phyloP scores from a whole-genome alignment of 2,113 vertebrate species.

The Ctenodactylus gundi region DNA sequence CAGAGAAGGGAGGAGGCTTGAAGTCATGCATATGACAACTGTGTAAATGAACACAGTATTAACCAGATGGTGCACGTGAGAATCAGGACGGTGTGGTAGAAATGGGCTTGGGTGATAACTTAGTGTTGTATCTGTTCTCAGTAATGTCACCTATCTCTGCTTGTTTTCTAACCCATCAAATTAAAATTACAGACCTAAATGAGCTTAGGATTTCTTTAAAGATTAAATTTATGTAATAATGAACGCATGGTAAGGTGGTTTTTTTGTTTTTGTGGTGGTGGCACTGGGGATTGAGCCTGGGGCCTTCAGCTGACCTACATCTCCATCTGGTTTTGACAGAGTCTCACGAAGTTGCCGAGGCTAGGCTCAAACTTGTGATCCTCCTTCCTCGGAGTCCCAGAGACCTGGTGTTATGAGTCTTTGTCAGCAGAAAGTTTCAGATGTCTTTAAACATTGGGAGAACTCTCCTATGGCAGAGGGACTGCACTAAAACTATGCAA shows the following conservation, averaged over 20 bases:
- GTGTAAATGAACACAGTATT: neutral
- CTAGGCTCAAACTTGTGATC: no score
- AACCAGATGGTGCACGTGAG: neutral
- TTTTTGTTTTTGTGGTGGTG: no score
- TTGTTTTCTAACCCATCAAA: neutral
- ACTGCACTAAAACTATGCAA: neutral
- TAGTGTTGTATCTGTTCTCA: neutral
- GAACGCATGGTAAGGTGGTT: neutral
- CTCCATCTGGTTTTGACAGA: no score
- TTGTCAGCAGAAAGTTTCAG: no score
- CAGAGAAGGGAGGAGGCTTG: neutral
- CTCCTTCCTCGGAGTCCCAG: no score
- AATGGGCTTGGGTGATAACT: neutral
- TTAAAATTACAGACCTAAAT: conserved; percentile 38
- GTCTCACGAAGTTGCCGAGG: no score
- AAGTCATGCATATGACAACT: neutral
- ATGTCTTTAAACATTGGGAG: neutral
- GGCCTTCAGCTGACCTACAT: no score
- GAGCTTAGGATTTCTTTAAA: neutral
- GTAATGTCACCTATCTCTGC: neutral
- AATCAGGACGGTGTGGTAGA: neutral
- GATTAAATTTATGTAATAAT: conserved; percentile 16
- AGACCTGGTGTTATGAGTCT: no score
- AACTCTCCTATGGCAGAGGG: neutral
- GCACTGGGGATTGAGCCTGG: no score